Percentiles rank a stretch among this genome's conserved stretches.
Conservation (phyloP, 2,888 invertebrate species). For the Tethea ocularis region DNA sequence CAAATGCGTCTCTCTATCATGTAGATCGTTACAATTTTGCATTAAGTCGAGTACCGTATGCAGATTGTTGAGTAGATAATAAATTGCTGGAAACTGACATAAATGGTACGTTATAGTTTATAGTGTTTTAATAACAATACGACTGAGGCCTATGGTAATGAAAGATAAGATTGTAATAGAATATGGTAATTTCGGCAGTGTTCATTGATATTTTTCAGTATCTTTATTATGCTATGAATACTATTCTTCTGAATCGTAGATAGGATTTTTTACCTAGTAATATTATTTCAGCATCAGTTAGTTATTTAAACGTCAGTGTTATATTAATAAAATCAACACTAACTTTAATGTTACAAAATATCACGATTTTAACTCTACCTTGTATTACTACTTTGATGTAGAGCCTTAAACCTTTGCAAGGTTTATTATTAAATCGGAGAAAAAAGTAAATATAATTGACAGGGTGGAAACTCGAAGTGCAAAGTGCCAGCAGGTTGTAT, state of each 20-base stretch:
- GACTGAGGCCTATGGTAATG: constrained; percentile 14
- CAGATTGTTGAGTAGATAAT: constrained; percentile 24
- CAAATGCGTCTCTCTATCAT: constrained; percentile 34
- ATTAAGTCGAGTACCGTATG: constrained; percentile 13
- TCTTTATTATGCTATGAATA: background rate
- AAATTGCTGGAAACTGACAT: constrained; percentile 41
- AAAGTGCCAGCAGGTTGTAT: constrained; percentile 38
- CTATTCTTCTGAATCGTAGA: too few species aligned
- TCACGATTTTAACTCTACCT: too few species aligned
- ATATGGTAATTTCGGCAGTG: background rate
- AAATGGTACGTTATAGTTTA: constrained; percentile 36
- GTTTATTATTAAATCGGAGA: background rate
- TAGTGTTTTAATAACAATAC: constrained; percentile 20
- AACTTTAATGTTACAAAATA: too few species aligned
- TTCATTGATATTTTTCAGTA: background rate
- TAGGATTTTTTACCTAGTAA: too few species aligned
- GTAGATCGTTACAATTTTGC: constrained; percentile 24
- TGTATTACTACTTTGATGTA: background rate
- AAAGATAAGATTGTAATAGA: constrained; percentile 26
- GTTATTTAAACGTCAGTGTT: too few species aligned
- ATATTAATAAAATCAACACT: too few species aligned
- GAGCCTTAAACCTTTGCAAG: background rate
- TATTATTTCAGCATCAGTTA: too few species aligned
- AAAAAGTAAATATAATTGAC: background rate
- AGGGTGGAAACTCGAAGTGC: constrained; percentile 6